A percentile compares a stretch with the other conserved stretches of the same genome.
These are phyloP conservation scores for Synanthedon vespiformis DNA, from an alignment of 2,888 invertebrate species.

Conservation along the genomic window DNA sequence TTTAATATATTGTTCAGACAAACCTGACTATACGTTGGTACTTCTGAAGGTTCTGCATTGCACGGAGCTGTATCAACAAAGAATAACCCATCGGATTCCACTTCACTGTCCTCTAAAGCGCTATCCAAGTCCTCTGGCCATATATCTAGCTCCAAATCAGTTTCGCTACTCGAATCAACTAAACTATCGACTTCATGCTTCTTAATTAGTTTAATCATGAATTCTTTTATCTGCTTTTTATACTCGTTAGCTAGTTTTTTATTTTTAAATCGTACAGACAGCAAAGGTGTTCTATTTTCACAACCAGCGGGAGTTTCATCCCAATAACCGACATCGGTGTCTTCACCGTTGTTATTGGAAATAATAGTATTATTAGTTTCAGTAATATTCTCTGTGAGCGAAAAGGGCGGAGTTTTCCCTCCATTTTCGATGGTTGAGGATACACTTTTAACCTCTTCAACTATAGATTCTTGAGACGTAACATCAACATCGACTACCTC, in stretches of 20 bases:
- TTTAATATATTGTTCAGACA: constrained; percentile 1
- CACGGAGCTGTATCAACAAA: constrained; percentile 55
- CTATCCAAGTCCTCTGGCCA: constrained; percentile 48
- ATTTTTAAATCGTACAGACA: constrained; percentile 58
- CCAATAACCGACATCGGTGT: constrained; percentile 44
- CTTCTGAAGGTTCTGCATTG: constrained; percentile 19
- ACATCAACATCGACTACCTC: constrained; percentile 15
- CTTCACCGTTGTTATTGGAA: constrained; percentile 28
- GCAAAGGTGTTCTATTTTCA: constrained; percentile 48
- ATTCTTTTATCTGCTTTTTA: constrained; percentile 54
- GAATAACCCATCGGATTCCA: constrained; percentile 36
- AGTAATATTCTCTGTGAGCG: background rate
- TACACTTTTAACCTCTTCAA: background rate
- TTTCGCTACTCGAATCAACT: constrained; percentile 31
- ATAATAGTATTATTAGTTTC: background rate
- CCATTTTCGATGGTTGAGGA: constrained; percentile 29
- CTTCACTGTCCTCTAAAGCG: constrained; percentile 13
- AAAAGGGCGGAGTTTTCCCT: constrained; percentile 41
- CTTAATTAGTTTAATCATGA: constrained; percentile 54
- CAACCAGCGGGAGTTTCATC: constrained; percentile 45
- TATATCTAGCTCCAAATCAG: constrained; percentile 48
- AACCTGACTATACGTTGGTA: constrained; percentile 52
- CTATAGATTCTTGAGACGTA: background rate
- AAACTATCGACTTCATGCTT: constrained; percentile 26
- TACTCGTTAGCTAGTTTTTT: constrained; percentile 49